phyloP scores from a whole-genome alignment of 1,140 invertebrate species.

The Thalassaphorura encarpata region DNA sequence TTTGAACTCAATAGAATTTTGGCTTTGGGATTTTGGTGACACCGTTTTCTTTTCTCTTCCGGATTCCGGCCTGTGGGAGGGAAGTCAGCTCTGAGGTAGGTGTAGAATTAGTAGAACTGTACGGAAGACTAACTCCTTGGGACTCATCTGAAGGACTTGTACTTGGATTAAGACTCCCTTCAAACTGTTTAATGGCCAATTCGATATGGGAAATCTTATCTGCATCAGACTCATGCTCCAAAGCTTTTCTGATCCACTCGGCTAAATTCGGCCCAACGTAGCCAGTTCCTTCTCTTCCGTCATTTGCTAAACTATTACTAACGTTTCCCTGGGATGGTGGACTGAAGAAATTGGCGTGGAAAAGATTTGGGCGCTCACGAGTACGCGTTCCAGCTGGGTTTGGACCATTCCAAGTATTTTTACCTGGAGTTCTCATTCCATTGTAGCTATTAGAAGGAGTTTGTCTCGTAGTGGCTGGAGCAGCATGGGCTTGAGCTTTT shows the following conservation, averaged over 20 bases:
- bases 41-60: slow-evolving; percentile 28
- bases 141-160: slow-evolving; percentile 10
- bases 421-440: slow-evolving; percentile 13
- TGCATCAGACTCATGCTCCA: slow-evolving; percentile 26
- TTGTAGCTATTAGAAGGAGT: not conserved
- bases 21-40: slow-evolving; percentile 31
- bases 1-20: slow-evolving; percentile 26
- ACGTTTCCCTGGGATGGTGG: not conserved
- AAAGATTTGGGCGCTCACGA: slow-evolving; percentile 22
- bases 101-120: slow-evolving; percentile 2
- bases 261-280: slow-evolving; percentile 14
- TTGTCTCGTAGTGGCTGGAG: not conserved
- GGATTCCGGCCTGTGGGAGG: not conserved
- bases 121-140: slow-evolving; percentile 19
- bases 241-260: slow-evolving; percentile 26
- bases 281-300: not conserved
- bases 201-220: slow-evolving; percentile 33
- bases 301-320: not conserved
- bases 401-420: slow-evolving; percentile 29
- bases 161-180: slow-evolving; percentile 14
- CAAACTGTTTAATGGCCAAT: slow-evolving; percentile 29
- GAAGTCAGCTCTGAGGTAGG: not conserved
- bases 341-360: slow-evolving; percentile 22
- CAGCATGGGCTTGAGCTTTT: too few species aligned
- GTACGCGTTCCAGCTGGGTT: slow-evolving; percentile 5